Percentiles rank a stretch among this genome's conserved stretches.
Conservation (phyloP, 2,113 vertebrate genomes). For the Formicarius rufipectus region DNA sequence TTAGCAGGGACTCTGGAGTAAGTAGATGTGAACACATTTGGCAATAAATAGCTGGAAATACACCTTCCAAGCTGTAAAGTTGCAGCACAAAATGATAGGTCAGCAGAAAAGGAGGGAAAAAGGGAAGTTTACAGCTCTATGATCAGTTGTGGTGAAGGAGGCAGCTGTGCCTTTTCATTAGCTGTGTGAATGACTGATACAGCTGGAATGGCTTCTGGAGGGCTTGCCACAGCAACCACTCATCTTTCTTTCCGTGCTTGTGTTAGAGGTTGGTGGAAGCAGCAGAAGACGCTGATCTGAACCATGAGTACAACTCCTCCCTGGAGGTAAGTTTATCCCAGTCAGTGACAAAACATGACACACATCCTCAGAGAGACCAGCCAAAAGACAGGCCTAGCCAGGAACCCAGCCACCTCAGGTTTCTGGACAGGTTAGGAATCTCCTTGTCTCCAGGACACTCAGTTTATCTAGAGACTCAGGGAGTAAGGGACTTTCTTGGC, state of each 20-base stretch:
- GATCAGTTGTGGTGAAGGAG: background rate
- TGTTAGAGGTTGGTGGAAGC: constrained; percentile 87
- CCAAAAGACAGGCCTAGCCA: background rate
- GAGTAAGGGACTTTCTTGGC: background rate
- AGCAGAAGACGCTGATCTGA: constrained; percentile 91
- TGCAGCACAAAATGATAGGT: background rate
- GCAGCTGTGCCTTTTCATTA: background rate
- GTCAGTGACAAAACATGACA: background rate
- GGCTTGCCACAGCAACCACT: background rate
- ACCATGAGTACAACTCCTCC: constrained; percentile 88
- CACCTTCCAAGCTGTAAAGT: background rate
- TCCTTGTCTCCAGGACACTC: background rate
- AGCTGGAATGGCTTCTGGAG: background rate
- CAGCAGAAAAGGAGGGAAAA: background rate
- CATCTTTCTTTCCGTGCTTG: background rate
- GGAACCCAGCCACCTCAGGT: too few relatives aligned
- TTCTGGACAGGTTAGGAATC: background rate
- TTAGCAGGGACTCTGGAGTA: background rate
- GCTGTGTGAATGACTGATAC: background rate
- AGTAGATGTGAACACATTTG: background rate
- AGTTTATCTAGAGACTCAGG: background rate
- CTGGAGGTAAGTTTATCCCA: constrained; percentile 78
- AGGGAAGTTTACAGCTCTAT: background rate
- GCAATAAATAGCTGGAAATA: background rate
- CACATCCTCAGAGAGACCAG: background rate